Conservation (phyloP, 2,113 vertebrate genomes). For the Mohoua ochrocephala region DNA sequence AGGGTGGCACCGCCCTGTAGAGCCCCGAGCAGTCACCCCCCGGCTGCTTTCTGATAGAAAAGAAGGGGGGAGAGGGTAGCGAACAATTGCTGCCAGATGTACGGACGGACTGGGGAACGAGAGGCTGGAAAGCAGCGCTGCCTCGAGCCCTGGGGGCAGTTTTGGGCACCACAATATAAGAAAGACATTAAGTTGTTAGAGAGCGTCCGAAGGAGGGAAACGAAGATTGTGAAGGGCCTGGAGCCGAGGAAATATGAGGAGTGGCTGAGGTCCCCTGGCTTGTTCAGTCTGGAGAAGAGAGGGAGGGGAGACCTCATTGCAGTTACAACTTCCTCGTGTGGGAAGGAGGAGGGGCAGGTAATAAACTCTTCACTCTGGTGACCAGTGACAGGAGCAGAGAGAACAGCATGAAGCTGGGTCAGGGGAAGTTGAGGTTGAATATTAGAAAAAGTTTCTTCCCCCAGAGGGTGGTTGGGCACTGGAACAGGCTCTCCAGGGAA, state of each 20-base stretch:
- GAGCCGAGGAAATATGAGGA: not conserved
- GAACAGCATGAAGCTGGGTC: not conserved
- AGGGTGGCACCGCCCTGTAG: fast-evolving
- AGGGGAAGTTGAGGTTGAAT: not conserved
- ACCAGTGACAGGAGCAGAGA: not conserved
- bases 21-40: fast-evolving
- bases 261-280: not conserved
- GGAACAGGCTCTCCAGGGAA: not conserved
- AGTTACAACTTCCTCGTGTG: not conserved
- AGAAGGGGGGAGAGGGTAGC: fast-evolving
- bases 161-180: not conserved
- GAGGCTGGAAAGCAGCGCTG: not conserved
- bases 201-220: not conserved
- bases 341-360: not conserved
- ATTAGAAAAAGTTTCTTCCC: not conserved
- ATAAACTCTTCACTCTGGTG: not conserved
- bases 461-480: not conserved
- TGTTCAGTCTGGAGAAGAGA: not conserved
- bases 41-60: too few relatives aligned
- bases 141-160: not conserved
- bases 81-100: fast-evolving
- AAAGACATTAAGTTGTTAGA: not conserved
- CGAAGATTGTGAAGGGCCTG: too few relatives aligned
- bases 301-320: not conserved
- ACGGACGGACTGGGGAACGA: not conserved